phyloP scores from a whole-genome alignment of 1,140 invertebrate genomes.

The Cheumatopsyche charites region DNA sequence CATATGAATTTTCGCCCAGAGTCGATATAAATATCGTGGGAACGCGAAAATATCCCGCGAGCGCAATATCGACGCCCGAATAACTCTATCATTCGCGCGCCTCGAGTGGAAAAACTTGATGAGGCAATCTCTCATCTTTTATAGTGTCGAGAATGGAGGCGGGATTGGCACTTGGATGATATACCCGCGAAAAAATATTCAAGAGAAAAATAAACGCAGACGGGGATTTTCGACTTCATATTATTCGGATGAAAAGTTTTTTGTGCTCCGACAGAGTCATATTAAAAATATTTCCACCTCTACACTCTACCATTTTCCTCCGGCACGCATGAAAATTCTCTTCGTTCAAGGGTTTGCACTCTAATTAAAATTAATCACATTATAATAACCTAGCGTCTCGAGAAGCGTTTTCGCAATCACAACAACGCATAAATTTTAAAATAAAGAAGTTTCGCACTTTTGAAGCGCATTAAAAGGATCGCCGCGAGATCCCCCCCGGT shows the following conservation, averaged over 20 bases:
- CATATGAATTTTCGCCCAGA: too few relatives aligned
- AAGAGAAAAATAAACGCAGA: not conserved
- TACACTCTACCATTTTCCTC: too few relatives aligned
- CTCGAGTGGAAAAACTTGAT: conserved; percentile 21
- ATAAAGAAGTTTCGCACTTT: conserved; percentile 19
- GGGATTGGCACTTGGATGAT: not conserved
- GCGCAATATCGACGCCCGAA: conserved; percentile 6
- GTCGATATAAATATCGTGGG: not conserved
- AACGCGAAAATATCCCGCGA: not conserved
- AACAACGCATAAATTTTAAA: not conserved
- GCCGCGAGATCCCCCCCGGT: conserved; percentile 30
- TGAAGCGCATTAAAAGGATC: conserved; percentile 26
- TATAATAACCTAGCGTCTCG: too few relatives aligned
- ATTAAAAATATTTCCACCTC: too few relatives aligned
- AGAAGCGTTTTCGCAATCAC: too few relatives aligned
- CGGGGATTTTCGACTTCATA: too few relatives aligned
- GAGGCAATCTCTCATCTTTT: conserved; percentile 19
- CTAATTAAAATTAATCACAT: too few relatives aligned
- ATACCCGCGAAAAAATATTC: not conserved
- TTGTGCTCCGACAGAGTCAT: too few relatives aligned
- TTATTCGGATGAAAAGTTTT: too few relatives aligned
- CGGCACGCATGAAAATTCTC: too few relatives aligned
- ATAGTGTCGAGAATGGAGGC: conserved; percentile 5
- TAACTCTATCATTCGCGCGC: conserved; percentile 7
- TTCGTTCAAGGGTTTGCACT: too few relatives aligned